Evolutionary conservation across 2,888 invertebrate species (phyloP).

Genomic region (Dryocosmus kuriphilus): DNA sequence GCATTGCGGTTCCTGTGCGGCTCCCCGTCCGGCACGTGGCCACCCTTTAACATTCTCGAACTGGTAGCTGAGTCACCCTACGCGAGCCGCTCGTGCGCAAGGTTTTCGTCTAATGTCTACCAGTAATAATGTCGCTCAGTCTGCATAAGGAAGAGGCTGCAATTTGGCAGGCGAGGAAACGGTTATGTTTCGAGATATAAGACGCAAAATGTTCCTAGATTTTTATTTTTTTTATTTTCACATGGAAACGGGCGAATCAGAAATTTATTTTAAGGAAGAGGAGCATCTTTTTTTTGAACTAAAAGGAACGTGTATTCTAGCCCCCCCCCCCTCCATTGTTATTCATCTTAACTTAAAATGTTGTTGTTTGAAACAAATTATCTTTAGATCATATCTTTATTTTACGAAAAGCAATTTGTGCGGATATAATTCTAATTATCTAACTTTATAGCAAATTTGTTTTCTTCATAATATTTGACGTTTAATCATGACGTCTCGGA

Average conservation of each 20-base stretch:
- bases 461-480: too few relatives aligned
- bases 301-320: too few relatives aligned
- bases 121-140: slow-evolving; percentile 12
- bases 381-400: too few relatives aligned
- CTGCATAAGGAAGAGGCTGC: background rate
- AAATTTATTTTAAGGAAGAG: background rate
- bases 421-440: too few relatives aligned
- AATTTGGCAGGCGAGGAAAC: background rate
- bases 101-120: slow-evolving; percentile 2
- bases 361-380: too few relatives aligned
- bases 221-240: background rate
- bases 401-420: too few relatives aligned
- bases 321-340: too few relatives aligned
- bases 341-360: too few relatives aligned
- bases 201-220: background rate
- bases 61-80: slow-evolving; percentile 58
- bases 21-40: slow-evolving; percentile 63
- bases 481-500: too few relatives aligned
- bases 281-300: background rate
- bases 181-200: background rate
- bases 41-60: slow-evolving; percentile 56
- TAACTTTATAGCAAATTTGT: too few relatives aligned
- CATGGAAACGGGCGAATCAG: background rate
- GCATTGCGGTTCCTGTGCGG: slow-evolving; percentile 57
- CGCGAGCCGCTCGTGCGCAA: slow-evolving; percentile 56